Evolutionary conservation across 2,888 invertebrate species (phyloP).

Genomic region (Pseudolycoriella hygida): DNA sequence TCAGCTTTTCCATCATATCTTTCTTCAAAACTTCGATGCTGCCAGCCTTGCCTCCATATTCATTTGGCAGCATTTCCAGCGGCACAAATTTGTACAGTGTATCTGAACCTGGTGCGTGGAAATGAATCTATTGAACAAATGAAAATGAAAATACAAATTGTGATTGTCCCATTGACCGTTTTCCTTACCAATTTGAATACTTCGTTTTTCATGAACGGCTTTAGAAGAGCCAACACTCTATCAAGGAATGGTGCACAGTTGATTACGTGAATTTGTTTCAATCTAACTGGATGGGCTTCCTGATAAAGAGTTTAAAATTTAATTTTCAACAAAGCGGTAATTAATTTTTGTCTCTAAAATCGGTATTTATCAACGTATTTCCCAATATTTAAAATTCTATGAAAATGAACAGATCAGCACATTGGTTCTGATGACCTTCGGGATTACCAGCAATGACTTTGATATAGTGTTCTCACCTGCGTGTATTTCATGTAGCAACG

Average conservation of each 20-base stretch:
- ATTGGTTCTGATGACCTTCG: too few species aligned
- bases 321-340: too few species aligned
- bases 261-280: slow-evolving; percentile 46
- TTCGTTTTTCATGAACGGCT: slow-evolving; percentile 48
- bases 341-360: too few species aligned
- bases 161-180: neutral
- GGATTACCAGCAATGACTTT: too few species aligned
- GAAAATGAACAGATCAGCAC: too few species aligned
- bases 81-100: slow-evolving; percentile 45
- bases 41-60: slow-evolving; percentile 51
- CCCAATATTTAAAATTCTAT: too few species aligned
- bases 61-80: slow-evolving; percentile 42
- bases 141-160: slow-evolving; percentile 1
- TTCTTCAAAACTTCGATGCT: slow-evolving; percentile 39
- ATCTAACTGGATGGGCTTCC: slow-evolving; percentile 49
- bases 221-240: slow-evolving; percentile 39
- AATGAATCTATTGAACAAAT: slow-evolving; percentile 36
- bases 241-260: slow-evolving; percentile 48
- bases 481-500: slow-evolving; percentile 55
- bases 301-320: slow-evolving; percentile 17
- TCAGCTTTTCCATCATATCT: slow-evolving; percentile 40
- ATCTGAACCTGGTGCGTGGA: slow-evolving; percentile 46
- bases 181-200: slow-evolving; percentile 44
- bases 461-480: too few species aligned
- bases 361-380: too few species aligned